Evolutionary conservation across 2,113 vertebrate species (phyloP).

Genomic region (Sander vitreus): DNA sequence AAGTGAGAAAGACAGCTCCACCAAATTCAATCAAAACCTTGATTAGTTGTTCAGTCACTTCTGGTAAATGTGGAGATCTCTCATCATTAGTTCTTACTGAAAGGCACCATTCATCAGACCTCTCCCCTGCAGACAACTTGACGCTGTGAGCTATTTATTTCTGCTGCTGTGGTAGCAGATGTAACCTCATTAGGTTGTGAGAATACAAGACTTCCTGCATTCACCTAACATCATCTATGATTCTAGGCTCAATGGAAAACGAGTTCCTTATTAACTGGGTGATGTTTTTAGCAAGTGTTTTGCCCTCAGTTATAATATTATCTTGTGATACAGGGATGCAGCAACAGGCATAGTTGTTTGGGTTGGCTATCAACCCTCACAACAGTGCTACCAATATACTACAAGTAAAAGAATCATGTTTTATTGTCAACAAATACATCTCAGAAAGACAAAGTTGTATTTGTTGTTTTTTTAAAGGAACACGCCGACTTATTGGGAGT

Average conservation of each 20-base stretch:
- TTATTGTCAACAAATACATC: too few relatives aligned
- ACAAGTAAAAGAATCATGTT: neutral
- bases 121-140: neutral
- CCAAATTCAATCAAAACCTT: neutral
- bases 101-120: neutral
- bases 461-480: neutral
- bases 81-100: neutral
- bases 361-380: neutral
- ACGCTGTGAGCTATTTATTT: neutral
- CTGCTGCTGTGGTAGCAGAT: neutral
- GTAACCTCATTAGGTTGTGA: slow-evolving; percentile 29
- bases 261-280: too few relatives aligned
- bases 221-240: slow-evolving; percentile 4
- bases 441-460: too few relatives aligned
- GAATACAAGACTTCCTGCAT: slow-evolving; percentile 30
- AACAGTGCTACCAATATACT: neutral
- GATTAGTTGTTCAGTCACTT: neutral
- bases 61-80: neutral
- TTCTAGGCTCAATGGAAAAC: neutral
- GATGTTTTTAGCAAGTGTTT: neutral
- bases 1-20: neutral
- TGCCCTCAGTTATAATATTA: neutral
- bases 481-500: too few relatives aligned
- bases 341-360: too few relatives aligned
- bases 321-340: too few relatives aligned